Evolutionary conservation across 2,888 invertebrate genomes (phyloP), one percentile per base, ranked within the genome.

Genomic region (Notodonta ziczac): DNA sequence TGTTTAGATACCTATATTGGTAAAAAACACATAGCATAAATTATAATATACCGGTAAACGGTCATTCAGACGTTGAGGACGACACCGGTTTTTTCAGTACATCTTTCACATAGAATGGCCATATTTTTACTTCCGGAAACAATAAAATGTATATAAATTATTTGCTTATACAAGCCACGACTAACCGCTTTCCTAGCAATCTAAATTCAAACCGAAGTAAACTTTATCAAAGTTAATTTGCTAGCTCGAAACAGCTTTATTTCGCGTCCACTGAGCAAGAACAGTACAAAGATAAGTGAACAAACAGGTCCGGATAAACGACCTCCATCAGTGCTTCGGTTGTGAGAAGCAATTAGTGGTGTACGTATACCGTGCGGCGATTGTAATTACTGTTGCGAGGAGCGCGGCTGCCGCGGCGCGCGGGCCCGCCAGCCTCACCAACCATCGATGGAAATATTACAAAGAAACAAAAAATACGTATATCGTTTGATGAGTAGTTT

Each of bases 301-400:
- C 73, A 73, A 76, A 76, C 71, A 68, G 72, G 74, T 65, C 74
- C 76, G 77, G 78, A 81, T 83, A 81, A 82, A 82, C 81, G 78
- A 78, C 77, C 73, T 74, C 76, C 71, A 78, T 80, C 79, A 78
- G 74, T 79, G 80, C 68, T 71, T 76, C 78, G 76, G 80, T 73
- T 70, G 77, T 74, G 76, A 79, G 76, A 66, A 78, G 79, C 81
- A 85, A 84, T 85, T 84, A 84, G 80, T 74, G 80, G 77, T 80
- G 74, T 79, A 75, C 68, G 72, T 74, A 75, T 70, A 77, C 73
- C 74, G 75, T 74, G 69, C 74, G 75, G 73, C 70, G 61, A 67
- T 65, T 65, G 82, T 84, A 84, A 84, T 85, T 84, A 83, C 80
- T 66, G 74, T 67, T 67, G 74, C 66, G 74, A 72, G 24, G 24